phyloP scores from a whole-genome alignment of 2,797 vertebrate genomes.

The Typhlichthys subterraneus region DNA sequence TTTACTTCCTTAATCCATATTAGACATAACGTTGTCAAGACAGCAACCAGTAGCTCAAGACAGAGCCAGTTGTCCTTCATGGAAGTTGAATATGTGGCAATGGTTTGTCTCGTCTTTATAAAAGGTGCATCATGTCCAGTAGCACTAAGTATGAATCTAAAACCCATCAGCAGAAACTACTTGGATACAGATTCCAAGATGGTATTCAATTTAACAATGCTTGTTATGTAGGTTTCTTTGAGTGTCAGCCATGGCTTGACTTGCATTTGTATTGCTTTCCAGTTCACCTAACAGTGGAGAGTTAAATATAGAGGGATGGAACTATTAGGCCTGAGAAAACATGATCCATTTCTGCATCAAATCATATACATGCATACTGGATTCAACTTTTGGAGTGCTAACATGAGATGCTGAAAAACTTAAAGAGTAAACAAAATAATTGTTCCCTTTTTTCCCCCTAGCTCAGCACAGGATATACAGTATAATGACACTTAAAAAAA shows the following conservation, averaged over 20 bases:
- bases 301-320: constrained; percentile 49
- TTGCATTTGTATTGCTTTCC: constrained; percentile 82
- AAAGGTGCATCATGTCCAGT: constrained; percentile 58
- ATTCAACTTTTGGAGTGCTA: constrained; percentile 39
- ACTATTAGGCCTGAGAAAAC: constrained; percentile 76
- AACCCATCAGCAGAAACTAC: constrained; percentile 41
- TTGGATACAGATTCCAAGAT: constrained; percentile 45
- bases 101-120: constrained; percentile 59
- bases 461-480: neutral
- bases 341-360: constrained; percentile 47
- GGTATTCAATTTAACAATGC: constrained; percentile 50
- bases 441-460: constrained; percentile 25
- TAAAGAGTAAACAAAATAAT: constrained; percentile 46
- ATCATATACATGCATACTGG: constrained; percentile 44
- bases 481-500: neutral
- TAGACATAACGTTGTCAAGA: constrained; percentile 36
- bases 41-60: neutral
- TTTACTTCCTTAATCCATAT: constrained; percentile 28
- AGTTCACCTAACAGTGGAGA: constrained; percentile 61
- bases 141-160: constrained; percentile 51
- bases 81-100: constrained; percentile 51
- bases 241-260: constrained; percentile 71
- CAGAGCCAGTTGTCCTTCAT: constrained; percentile 17
- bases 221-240: constrained; percentile 26
- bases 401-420: constrained; percentile 36